These are phyloP conservation scores for Crossocerus cetratus DNA, from an alignment of 2,888 invertebrate species.

Conservation along the genomic window DNA sequence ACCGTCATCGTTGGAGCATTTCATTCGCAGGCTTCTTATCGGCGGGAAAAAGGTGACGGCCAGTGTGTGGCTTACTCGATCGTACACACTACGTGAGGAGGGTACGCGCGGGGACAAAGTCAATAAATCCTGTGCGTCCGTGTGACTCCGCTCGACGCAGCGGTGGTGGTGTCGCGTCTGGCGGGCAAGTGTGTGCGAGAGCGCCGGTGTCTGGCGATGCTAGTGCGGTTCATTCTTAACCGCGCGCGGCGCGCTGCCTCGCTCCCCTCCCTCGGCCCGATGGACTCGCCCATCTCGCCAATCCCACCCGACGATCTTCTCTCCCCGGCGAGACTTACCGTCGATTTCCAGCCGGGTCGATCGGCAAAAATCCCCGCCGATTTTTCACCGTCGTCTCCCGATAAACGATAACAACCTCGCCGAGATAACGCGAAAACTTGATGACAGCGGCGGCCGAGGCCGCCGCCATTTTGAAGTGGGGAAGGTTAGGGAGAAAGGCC, in stretches of 20 bases:
- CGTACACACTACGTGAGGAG: slow-evolving; percentile 9
- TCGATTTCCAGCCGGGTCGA: neutral
- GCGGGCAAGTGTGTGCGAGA: slow-evolving; percentile 20
- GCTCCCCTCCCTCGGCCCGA: slow-evolving; percentile 51
- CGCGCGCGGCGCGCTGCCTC: slow-evolving; percentile 28
- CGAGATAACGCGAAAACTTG: neutral
- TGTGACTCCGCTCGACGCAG: slow-evolving; percentile 71
- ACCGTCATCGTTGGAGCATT: neutral
- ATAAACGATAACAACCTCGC: slow-evolving; percentile 20
- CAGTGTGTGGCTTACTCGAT: slow-evolving; percentile 12
- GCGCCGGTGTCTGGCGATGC: too few relatives aligned
- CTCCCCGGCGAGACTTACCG: neutral
- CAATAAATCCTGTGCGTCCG: slow-evolving; percentile 46
- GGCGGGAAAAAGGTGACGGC: neutral
- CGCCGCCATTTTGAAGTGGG: slow-evolving; percentile 69
- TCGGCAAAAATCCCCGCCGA: slow-evolving; percentile 11
- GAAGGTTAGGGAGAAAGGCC: slow-evolving; percentile 48
- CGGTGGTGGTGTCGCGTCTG: slow-evolving; percentile 41
- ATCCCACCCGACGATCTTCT: slow-evolving; percentile 14
- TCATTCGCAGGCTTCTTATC: neutral
- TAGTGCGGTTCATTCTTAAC: slow-evolving; percentile 63
- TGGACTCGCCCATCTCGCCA: slow-evolving; percentile 70
- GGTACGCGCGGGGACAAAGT: slow-evolving; percentile 19
- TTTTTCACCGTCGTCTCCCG: neutral
- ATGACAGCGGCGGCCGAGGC: slow-evolving; percentile 44